Evolutionary conservation across 2,797 vertebrate genomes (phyloP).

Genomic region (Chaetophractus vellerosus): DNA sequence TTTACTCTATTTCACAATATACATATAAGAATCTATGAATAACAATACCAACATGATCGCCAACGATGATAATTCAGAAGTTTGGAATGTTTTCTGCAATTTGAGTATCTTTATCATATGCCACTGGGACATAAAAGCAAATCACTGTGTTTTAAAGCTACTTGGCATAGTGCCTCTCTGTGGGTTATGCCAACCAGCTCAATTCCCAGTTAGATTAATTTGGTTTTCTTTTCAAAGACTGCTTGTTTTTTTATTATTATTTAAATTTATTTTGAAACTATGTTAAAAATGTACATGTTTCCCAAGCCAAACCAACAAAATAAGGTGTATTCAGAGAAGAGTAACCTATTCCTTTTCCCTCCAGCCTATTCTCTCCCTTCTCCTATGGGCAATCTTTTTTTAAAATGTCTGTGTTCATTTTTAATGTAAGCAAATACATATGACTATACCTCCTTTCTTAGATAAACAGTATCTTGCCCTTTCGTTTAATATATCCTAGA

Average conservation of each 20-base stretch:
- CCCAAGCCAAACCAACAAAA: not conserved
- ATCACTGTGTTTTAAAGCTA: not conserved
- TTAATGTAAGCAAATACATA: not conserved
- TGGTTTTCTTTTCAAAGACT: not conserved
- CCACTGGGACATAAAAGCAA: not conserved
- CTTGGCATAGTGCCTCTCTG: not conserved
- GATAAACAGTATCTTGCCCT: not conserved
- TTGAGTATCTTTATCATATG: not conserved
- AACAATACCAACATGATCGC: not conserved
- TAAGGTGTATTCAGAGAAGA: not conserved
- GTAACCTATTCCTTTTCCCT: not conserved
- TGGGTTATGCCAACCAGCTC: slow-evolving; percentile 1
- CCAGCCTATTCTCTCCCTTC: not conserved
- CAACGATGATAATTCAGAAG: not conserved
- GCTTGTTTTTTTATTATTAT: not conserved
- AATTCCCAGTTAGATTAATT: not conserved
- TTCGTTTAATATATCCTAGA: not conserved
- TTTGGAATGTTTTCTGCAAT: not conserved
- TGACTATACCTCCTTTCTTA: not conserved
- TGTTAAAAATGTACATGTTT: slow-evolving; percentile 10
- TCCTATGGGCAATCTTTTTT: not conserved
- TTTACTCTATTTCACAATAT: not conserved
- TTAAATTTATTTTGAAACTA: slow-evolving; percentile 32
- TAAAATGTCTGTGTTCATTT: not conserved
- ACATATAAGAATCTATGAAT: not conserved